Conservation (phyloP, 1,140 invertebrate genomes). For the Episyrphus balteatus region DNA sequence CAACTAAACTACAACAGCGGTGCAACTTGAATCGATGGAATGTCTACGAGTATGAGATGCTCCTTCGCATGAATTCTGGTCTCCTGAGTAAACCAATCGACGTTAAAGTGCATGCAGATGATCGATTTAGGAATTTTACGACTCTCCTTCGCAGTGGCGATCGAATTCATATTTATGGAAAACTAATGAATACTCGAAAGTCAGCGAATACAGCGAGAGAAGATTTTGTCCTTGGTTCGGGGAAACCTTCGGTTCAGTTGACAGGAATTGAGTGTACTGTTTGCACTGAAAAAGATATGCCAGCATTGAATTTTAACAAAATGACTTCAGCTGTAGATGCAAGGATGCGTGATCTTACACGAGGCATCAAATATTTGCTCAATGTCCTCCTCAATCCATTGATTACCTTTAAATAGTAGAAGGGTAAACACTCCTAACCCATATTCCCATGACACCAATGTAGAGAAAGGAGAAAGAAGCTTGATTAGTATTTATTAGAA, state of each 20-base stretch:
- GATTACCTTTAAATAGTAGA: conserved; percentile 60
- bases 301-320: conserved; percentile 37
- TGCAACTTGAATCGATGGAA: conserved; percentile 62
- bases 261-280: conserved; percentile 54
- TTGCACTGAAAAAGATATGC: conserved; percentile 47
- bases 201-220: conserved; percentile 16
- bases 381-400: conserved; percentile 67
- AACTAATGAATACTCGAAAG: conserved; percentile 35
- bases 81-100: conserved; percentile 50
- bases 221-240: conserved; percentile 43
- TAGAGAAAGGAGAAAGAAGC: too few species aligned
- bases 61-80: conserved; percentile 54
- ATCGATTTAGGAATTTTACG: conserved; percentile 62
- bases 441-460: background rate
- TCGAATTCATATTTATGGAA: conserved; percentile 59
- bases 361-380: conserved; percentile 57
- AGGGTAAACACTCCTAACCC: background rate
- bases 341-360: conserved; percentile 45
- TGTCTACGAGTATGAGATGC: conserved; percentile 57
- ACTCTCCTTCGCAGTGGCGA: conserved; percentile 51
- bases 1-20: conserved; percentile 40
- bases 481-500: too few species aligned
- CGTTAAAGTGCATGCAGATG: conserved; percentile 46
- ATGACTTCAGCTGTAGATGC: conserved; percentile 38
- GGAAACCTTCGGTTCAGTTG: conserved; percentile 44